phyloP scores from a whole-genome alignment of 2,113 vertebrate species.

The Neotragus pygmaeus region DNA sequence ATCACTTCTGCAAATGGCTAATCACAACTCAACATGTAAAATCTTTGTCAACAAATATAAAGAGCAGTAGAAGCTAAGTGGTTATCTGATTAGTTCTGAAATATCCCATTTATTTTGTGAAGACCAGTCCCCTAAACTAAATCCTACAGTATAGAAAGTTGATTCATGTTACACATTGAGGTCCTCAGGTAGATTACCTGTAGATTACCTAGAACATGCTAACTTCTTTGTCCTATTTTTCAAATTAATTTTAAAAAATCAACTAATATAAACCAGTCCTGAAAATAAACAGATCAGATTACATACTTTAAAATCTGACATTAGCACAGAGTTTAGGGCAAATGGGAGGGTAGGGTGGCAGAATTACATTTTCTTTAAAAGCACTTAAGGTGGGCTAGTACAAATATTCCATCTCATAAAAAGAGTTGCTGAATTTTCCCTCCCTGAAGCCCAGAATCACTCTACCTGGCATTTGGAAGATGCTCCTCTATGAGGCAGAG shows the following conservation, averaged over 20 bases:
- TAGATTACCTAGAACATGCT: neutral
- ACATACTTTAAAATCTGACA: neutral
- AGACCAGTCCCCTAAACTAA: neutral
- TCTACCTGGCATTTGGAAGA: conserved; percentile 17
- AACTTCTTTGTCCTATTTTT: neutral
- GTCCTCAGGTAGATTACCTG: neutral
- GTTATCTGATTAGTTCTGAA: neutral
- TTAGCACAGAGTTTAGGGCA: neutral
- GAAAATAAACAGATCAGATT: neutral
- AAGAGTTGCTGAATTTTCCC: neutral
- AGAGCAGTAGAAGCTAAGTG: neutral
- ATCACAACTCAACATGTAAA: conserved; percentile 17
- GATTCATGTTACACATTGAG: neutral
- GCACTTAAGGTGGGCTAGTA: neutral
- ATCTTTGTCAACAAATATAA: neutral
- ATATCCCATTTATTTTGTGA: neutral
- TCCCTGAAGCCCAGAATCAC: neutral
- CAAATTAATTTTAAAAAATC: neutral
- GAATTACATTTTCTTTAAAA: neutral
- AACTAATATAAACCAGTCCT: neutral
- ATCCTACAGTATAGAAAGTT: neutral
- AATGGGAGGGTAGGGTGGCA: neutral
- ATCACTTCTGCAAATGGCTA: conserved; percentile 18
- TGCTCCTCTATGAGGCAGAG: neutral
- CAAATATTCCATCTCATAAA: neutral